A percentile compares a stretch with the other conserved stretches of the same genome.
phyloP scores from a whole-genome alignment of 2,113 vertebrate genomes.

The Bambusicola thoracicus region DNA sequence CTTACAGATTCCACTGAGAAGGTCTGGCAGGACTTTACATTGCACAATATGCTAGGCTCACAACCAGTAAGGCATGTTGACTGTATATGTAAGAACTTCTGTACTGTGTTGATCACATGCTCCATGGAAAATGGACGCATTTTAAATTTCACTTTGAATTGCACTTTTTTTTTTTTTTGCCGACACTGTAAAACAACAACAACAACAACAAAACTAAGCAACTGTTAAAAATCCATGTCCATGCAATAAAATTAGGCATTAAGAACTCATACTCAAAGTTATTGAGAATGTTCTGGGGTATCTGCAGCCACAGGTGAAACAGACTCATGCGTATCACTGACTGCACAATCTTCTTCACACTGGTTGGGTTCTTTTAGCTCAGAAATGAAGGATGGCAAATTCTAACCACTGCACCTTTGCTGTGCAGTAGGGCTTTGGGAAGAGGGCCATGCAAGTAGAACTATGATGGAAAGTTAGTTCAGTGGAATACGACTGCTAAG shows the following conservation, averaged over 20 bases:
- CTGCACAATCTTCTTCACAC: neutral
- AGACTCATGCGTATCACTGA: neutral
- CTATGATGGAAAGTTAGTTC: neutral
- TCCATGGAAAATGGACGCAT: neutral
- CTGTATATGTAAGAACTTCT: neutral
- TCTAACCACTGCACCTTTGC: neutral
- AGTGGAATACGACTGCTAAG: neutral
- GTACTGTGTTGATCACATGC: neutral
- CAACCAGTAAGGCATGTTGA: neutral
- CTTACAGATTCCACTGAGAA: neutral
- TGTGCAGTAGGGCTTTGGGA: neutral
- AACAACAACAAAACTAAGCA: neutral
- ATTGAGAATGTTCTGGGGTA: neutral
- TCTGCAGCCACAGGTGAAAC: neutral
- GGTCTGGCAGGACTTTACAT: neutral
- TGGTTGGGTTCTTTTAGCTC: neutral
- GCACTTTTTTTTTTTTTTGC: neutral
- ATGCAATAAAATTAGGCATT: neutral
- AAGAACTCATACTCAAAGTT: neutral
- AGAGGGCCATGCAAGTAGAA: neutral
- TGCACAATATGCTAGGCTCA: neutral
- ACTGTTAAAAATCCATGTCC: neutral
- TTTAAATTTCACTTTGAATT: slow-evolving; percentile 4
- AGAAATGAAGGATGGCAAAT: neutral
- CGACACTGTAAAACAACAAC: neutral